phyloP scores from a whole-genome alignment of 2,113 vertebrate species.

The Chamaea fasciata region DNA sequence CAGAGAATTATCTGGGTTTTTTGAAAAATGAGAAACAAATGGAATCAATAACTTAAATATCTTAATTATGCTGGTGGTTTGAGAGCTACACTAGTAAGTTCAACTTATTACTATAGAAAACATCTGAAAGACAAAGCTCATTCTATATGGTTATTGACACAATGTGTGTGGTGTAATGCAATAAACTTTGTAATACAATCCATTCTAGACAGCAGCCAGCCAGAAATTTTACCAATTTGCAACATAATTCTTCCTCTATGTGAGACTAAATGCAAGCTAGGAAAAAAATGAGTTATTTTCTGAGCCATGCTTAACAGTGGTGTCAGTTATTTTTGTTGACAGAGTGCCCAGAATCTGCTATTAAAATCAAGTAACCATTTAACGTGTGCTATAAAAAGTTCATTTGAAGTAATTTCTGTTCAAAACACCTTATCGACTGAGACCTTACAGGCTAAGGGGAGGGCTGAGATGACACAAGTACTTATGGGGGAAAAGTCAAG shows the following conservation, averaged over 20 bases:
- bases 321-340: not conserved
- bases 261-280: not conserved
- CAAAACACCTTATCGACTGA: not conserved
- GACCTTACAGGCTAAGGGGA: not conserved
- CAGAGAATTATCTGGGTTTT: not conserved
- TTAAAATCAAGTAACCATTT: conserved; percentile 3
- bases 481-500: not conserved
- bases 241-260: not conserved
- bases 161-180: not conserved
- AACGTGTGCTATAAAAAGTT: not conserved
- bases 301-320: not conserved
- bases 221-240: not conserved
- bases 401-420: not conserved
- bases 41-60: not conserved
- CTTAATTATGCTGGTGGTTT: not conserved
- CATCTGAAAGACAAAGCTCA: not conserved
- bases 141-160: not conserved
- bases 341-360: not conserved
- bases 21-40: not conserved
- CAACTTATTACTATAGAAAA: not conserved
- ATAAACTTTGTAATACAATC: not conserved
- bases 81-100: not conserved
- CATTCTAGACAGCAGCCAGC: not conserved
- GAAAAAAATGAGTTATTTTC: not conserved
- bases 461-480: not conserved